Conservation (phyloP, 2,797 vertebrate genomes). For the Micromesistius poutassou region DNA sequence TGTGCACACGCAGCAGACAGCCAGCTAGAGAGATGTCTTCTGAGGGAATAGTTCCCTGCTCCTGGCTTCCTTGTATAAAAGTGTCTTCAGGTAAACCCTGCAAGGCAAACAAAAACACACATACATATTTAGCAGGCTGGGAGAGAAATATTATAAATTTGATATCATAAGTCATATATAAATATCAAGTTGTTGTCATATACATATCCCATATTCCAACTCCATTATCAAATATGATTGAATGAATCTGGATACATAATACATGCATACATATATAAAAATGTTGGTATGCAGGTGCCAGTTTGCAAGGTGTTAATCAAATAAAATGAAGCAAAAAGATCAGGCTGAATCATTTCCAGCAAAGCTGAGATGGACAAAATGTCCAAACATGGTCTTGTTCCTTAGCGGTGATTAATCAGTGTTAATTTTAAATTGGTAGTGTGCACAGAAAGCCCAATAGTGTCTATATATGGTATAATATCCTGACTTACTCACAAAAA, state of each 20-base stretch:
- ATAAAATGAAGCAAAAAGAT: background rate
- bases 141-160: background rate
- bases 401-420: conserved; percentile 31
- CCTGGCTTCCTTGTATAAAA: conserved; percentile 38
- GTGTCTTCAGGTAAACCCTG: conserved; percentile 71
- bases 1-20: conserved; percentile 21
- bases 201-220: background rate
- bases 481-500: background rate
- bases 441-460: conserved; percentile 14
- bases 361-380: conserved; percentile 19
- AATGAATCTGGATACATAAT: background rate
- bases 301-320: background rate
- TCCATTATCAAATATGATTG: background rate
- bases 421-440: conserved; percentile 23
- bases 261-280: background rate
- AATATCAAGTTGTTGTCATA: background rate
- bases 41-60: conserved; percentile 10
- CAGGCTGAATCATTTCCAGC: background rate
- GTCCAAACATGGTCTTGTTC: conserved; percentile 22
- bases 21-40: conserved; percentile 23
- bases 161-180: background rate
- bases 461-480: conserved; percentile 21
- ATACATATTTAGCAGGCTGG: conserved; percentile 42
- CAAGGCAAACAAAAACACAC: conserved; percentile 51
- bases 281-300: background rate